phyloP scores from a whole-genome alignment of 2,113 vertebrate species.

The Eulacestoma nigropectus region DNA sequence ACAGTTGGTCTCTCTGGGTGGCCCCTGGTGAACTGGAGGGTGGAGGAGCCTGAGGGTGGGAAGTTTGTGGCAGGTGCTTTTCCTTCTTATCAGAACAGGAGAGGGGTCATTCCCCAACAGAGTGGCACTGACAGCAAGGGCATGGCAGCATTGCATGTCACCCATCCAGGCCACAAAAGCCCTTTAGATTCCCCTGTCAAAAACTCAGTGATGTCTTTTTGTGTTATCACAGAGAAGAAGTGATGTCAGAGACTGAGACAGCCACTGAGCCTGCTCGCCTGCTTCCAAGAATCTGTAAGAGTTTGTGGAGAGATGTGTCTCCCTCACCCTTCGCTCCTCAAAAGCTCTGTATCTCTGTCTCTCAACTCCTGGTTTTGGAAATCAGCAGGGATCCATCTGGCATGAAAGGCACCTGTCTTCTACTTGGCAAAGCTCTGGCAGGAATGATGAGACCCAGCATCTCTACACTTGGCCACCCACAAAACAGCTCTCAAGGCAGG shows the following conservation, averaged over 20 bases:
- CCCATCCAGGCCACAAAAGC: neutral
- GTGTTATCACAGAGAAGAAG: neutral
- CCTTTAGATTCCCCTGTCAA: neutral
- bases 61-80: neutral
- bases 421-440: neutral
- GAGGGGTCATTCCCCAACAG: neutral
- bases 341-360: neutral
- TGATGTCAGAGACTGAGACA: neutral
- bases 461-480: neutral
- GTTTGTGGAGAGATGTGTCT: neutral
- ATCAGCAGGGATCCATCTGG: neutral
- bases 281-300: neutral
- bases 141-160: neutral
- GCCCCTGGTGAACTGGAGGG: neutral
- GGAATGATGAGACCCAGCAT: neutral
- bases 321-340: neutral
- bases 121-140: neutral
- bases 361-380: neutral
- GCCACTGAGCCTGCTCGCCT: rapidly evolving
- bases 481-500: neutral
- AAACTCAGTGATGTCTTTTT: neutral
- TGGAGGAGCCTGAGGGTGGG: neutral
- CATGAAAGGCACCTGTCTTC: neutral
- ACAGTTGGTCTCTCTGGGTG: neutral
- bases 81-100: neutral